Percentiles rank a stretch among this genome's conserved stretches.
phyloP scores from a whole-genome alignment of 2,797 vertebrate species.

The Hippoglossus hippoglossus region DNA sequence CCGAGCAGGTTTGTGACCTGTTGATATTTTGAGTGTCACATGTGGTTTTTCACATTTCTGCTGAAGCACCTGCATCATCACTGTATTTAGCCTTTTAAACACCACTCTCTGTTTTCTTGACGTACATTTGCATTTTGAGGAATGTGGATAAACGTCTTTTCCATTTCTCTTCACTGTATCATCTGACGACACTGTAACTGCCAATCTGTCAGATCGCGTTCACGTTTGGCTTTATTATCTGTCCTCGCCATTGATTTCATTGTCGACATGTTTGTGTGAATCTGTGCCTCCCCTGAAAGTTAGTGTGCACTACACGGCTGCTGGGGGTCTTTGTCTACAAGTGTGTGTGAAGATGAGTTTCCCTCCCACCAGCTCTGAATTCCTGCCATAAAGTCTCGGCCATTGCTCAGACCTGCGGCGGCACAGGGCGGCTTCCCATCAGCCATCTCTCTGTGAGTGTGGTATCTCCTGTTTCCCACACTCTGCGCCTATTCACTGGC shows the following conservation, averaged over 20 bases:
- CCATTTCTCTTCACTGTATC: background rate
- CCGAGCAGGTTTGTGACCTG: conserved; percentile 5
- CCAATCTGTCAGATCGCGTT: conserved; percentile 19
- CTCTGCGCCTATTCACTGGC: conserved; percentile 81
- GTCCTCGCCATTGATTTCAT: conserved; percentile 23
- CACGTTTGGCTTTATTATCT: conserved; percentile 30
- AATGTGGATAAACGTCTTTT: background rate
- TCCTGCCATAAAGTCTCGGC: conserved; percentile 78
- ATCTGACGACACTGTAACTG: background rate
- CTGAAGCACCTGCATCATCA: background rate
- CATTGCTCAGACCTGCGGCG: conserved; percentile 65
- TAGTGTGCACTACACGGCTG: conserved; percentile 53
- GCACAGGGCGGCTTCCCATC: conserved; percentile 74
- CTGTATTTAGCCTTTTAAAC: background rate
- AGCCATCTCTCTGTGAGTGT: conserved; percentile 85
- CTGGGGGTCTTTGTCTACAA: conserved; percentile 71
- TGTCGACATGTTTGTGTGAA: conserved; percentile 60
- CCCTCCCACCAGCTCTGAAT: conserved; percentile 76
- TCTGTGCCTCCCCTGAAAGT: conserved; percentile 51
- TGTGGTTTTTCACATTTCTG: background rate
- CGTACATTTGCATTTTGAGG: background rate
- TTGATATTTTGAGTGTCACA: background rate
- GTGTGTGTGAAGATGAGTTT: conserved; percentile 77
- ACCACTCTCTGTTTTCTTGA: background rate
- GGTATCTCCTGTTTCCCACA: conserved; percentile 85